Evolutionary conservation across 2,797 vertebrate species (phyloP).

Genomic region (Natrix natrix): DNA sequence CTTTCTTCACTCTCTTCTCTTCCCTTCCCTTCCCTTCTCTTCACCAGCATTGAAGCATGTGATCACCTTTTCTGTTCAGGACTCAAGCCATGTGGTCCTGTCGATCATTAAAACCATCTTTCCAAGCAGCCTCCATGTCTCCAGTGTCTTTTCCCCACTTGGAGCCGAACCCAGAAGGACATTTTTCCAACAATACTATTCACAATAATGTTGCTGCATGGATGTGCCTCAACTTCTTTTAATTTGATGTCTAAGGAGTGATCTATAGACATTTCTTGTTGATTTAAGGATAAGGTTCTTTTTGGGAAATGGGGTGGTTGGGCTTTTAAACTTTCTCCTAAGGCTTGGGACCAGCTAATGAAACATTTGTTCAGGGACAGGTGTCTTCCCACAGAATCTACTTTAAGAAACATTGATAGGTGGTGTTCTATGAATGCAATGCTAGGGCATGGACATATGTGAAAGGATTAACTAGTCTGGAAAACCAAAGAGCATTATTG

Average conservation of each 20-base stretch:
- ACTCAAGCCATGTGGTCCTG: no score
- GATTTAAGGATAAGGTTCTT: background rate
- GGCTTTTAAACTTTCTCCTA: background rate
- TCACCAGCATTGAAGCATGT: no score
- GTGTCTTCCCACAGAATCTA: background rate
- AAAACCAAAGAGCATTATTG: background rate
- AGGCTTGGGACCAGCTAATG: background rate
- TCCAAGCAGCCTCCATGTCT: no score
- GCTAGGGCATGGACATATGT: background rate
- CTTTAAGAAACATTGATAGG: background rate
- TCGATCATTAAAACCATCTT: no score
- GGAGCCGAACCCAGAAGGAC: no score
- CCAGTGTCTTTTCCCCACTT: no score
- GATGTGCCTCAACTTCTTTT: background rate
- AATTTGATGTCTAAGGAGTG: background rate
- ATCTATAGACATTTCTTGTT: background rate
- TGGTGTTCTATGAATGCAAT: background rate
- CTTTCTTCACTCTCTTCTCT: no score
- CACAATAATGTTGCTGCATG: background rate
- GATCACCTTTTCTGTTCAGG: no score
- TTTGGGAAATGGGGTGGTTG: background rate
- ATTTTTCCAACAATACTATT: no score
- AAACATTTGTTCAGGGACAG: background rate
- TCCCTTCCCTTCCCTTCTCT: no score
- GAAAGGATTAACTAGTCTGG: background rate